These are phyloP conservation scores for Apodemia duryi DNA, from an alignment of 2,888 invertebrate species.

Conservation along the genomic window DNA sequence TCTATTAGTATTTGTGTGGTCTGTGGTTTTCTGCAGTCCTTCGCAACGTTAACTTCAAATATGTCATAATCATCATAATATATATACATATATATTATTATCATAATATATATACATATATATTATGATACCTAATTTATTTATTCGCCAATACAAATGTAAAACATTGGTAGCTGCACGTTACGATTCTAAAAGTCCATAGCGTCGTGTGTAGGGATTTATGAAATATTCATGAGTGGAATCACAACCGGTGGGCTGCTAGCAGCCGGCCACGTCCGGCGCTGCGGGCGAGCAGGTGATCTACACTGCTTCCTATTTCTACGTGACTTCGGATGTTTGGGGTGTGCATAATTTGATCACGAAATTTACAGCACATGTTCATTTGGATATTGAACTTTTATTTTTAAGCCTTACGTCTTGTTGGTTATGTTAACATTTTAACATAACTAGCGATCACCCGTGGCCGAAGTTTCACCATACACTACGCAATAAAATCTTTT, in stretches of 20 bases:
- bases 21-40: no score
- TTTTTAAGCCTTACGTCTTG: neutral
- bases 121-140: no score
- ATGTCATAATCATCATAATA: no score
- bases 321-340: slow-evolving; percentile 14
- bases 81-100: no score
- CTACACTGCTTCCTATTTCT: slow-evolving; percentile 12
- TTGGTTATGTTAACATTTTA: neutral
- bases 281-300: slow-evolving; percentile 11
- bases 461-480: no score
- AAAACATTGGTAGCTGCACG: neutral
- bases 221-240: slow-evolving; percentile 12
- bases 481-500: no score
- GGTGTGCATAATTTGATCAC: slow-evolving; percentile 13
- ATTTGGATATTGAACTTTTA: slow-evolving; percentile 8
- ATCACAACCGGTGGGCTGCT: slow-evolving; percentile 7
- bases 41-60: no score
- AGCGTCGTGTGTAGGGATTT: neutral
- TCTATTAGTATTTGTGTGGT: no score
- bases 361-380: slow-evolving; percentile 6
- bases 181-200: neutral
- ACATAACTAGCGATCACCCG: no score
- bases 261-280: slow-evolving; percentile 13
- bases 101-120: no score
- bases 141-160: no score